phyloP scores from a whole-genome alignment of 2,888 invertebrate genomes.

The Elegia similella region DNA sequence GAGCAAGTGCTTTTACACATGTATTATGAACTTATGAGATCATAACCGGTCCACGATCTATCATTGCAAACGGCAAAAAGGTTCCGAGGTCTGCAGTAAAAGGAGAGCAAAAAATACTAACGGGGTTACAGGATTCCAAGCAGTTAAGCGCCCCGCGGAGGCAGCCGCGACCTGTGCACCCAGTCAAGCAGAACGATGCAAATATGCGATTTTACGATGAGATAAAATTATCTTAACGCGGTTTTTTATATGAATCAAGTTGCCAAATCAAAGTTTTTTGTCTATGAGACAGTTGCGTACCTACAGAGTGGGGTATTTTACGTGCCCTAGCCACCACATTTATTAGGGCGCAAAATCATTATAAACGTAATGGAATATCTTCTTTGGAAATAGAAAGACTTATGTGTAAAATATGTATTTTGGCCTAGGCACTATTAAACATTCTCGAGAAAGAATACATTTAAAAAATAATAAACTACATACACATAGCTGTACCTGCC shows the following conservation, averaged over 20 bases:
- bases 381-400: no score
- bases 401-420: no score
- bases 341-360: no score
- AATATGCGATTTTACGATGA: not conserved
- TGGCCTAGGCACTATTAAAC: no score
- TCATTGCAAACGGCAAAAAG: constrained; percentile 42
- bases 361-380: no score
- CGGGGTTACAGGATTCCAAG: constrained; percentile 63
- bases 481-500: constrained; percentile 51
- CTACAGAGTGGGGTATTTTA: no score
- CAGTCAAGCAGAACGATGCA: constrained; percentile 20
- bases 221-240: not conserved
- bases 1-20: not conserved
- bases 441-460: no score
- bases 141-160: constrained; percentile 29
- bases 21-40: constrained; percentile 8
- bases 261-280: no score
- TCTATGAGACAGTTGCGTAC: no score
- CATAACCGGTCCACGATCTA: constrained; percentile 43
- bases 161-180: constrained; percentile 23
- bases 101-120: constrained; percentile 66
- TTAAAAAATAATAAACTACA: constrained; percentile 18
- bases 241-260: no score
- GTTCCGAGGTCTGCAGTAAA: constrained; percentile 50
- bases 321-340: no score